Conservation (phyloP, 2,113 vertebrate species). For the Eurystomus gularis region DNA sequence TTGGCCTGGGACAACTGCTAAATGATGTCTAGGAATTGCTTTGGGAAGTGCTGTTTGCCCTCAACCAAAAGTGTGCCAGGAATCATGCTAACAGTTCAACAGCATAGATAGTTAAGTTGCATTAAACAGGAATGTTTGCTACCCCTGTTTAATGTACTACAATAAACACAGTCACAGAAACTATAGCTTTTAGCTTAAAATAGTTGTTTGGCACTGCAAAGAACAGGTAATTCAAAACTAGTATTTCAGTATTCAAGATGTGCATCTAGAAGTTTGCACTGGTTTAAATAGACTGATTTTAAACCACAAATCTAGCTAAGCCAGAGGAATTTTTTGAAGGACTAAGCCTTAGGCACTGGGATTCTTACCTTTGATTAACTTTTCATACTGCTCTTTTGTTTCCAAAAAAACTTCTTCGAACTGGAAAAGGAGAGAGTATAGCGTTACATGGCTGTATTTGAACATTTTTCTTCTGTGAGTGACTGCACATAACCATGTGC, state of each 20-base stretch:
- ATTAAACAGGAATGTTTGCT: not conserved
- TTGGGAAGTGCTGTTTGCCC: not conserved
- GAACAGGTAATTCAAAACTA: not conserved
- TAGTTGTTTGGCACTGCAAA: not conserved
- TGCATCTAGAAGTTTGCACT: not conserved
- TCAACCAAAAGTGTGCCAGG: not conserved
- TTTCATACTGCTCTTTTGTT: conserved; percentile 79
- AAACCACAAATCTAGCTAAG: not conserved
- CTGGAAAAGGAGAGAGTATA: conserved; percentile 60
- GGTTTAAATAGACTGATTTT: not conserved
- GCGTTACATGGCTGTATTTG: not conserved
- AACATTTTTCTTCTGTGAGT: not conserved
- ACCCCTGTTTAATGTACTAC: not conserved
- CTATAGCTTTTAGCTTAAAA: not conserved
- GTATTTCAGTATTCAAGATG: not conserved
- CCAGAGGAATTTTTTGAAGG: not conserved
- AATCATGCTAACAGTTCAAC: not conserved
- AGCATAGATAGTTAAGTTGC: not conserved
- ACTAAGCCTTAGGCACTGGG: not conserved
- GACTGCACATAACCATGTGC: not conserved
- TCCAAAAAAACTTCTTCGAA: conserved; percentile 86
- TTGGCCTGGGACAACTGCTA: not conserved
- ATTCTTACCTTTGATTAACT: conserved; percentile 81
- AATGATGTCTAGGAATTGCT: not conserved
- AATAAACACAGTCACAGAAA: not conserved